Conservation (phyloP, 2,797 vertebrate species). For the Gallinago solitaria region DNA sequence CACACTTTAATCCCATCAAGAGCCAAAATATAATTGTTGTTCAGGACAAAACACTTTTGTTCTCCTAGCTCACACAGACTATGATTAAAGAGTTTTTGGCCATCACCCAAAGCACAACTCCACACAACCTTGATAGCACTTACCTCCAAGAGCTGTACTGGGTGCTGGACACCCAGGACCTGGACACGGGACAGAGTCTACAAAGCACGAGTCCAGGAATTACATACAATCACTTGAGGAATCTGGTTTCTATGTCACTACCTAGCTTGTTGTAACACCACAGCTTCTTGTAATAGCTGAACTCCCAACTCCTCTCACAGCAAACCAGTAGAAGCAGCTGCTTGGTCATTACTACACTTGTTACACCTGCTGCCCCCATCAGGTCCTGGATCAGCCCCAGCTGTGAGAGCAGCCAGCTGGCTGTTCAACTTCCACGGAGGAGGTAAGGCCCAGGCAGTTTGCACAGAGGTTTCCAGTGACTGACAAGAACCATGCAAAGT, state of each 20-base stretch:
- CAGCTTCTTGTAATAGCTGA: neutral
- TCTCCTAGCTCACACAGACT: neutral
- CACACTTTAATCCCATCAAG: neutral
- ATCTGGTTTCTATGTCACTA: neutral
- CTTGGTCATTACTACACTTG: neutral
- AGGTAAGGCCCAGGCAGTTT: neutral
- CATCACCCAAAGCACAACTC: neutral
- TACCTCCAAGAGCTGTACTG: neutral
- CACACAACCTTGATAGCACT: neutral
- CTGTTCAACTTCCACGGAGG: neutral
- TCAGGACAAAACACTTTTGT: neutral
- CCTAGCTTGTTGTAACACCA: neutral
- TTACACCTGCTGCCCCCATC: neutral
- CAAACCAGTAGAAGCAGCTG: slow-evolving; percentile 10
- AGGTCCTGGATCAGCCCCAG: neutral
- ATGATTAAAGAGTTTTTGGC: neutral
- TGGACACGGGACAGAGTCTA: neutral
- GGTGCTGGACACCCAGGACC: neutral
- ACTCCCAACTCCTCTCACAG: neutral
- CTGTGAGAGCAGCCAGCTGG: neutral
- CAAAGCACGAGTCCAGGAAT: neutral
- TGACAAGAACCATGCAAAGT: neutral
- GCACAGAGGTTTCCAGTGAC: neutral
- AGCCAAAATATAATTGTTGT: neutral
- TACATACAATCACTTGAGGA: neutral